Conservation (phyloP, 2,797 vertebrate genomes). For the Lutra lutra region DNA sequence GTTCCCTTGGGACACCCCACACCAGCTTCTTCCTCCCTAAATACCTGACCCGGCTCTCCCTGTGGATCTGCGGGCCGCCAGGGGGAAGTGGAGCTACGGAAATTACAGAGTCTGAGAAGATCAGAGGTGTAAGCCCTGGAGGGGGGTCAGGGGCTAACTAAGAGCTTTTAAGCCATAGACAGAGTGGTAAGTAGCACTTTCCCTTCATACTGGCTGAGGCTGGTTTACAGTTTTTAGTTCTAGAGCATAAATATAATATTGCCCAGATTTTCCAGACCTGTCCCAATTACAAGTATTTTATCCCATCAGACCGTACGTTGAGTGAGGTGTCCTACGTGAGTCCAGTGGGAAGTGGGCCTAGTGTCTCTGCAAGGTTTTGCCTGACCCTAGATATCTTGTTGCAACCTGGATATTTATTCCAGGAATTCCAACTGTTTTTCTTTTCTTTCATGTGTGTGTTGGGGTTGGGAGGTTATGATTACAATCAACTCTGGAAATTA, state of each 20-base stretch:
- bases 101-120: background rate
- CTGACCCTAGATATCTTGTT: background rate
- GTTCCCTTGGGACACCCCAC: background rate
- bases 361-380: background rate
- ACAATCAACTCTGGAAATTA: background rate
- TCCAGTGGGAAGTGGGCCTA: background rate
- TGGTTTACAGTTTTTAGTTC: background rate
- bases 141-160: background rate
- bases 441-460: background rate
- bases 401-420: background rate
- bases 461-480: background rate
- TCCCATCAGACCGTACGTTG: background rate
- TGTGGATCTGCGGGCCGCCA: background rate
- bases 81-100: background rate
- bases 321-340: background rate
- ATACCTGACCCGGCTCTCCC: background rate
- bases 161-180: background rate
- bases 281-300: conserved; percentile 29
- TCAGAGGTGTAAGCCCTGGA: background rate
- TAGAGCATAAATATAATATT: background rate
- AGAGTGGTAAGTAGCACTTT: background rate
- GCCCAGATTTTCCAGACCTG: conserved; percentile 33
- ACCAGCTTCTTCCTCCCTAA: conserved; percentile 15
- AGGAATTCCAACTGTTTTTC: background rate
- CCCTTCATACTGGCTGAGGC: background rate